Evolutionary conservation across 1,140 invertebrate genomes (phyloP).

Genomic region (Aphelenchoides besseyi): DNA sequence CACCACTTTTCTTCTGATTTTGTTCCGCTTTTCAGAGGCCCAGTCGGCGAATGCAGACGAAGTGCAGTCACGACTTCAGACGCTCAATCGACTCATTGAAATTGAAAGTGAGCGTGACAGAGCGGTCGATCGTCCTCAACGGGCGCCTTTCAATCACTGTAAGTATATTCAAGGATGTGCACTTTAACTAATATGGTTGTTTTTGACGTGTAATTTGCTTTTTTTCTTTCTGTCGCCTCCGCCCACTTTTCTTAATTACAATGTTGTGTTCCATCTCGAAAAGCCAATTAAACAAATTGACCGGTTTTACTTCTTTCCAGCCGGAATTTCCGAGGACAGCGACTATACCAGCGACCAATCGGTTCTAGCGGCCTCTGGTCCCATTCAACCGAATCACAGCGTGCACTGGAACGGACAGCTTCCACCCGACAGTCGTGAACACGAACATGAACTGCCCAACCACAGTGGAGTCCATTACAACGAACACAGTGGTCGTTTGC

Average conservation of each 20-base stretch:
- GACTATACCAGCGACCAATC: constrained; percentile 95
- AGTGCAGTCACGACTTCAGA: constrained; percentile 83
- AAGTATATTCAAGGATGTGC: too few species aligned
- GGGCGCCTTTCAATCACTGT: constrained; percentile 60
- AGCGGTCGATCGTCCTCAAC: constrained; percentile 7
- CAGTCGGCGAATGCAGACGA: constrained; percentile 83
- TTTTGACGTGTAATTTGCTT: too few species aligned
- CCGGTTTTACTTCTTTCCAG: constrained; percentile 68
- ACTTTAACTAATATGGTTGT: too few species aligned
- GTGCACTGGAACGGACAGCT: constrained; percentile 24
- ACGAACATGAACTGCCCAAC: constrained; percentile 6
- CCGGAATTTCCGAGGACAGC: constrained; percentile 89
- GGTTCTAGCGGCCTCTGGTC: too few species aligned
- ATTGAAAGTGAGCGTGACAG: constrained; percentile 68
- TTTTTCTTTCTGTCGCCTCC: too few species aligned
- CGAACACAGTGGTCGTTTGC: neutral
- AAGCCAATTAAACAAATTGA: constrained; percentile 8
- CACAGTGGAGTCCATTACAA: neutral
- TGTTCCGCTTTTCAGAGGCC: constrained; percentile 70
- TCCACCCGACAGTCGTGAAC: neutral
- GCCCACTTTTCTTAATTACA: too few species aligned
- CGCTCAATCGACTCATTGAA: constrained; percentile 83
- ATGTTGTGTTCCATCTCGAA: too few species aligned
- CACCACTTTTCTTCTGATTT: neutral
- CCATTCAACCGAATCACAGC: constrained; percentile 68